Base-by-base conservation (phyloP, 2,113 vertebrate genomes). In the Maccullochella peelii region DNA sequence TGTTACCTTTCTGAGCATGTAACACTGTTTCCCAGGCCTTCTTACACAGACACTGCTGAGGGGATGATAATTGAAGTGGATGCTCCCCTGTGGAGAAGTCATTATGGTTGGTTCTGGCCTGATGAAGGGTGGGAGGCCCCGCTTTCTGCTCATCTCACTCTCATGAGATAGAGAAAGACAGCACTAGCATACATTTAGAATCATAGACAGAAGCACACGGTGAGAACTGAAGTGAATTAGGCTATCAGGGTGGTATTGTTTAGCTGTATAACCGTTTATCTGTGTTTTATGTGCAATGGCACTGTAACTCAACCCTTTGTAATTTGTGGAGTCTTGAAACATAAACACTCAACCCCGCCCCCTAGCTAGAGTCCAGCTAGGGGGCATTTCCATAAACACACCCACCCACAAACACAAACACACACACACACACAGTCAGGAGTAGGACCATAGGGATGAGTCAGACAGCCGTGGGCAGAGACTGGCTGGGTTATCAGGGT, bases 331-430 rank as follows among this genome's bases (percentile, higher is more conserved):
- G 66, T 79, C 91, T 79, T 69, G 65, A 79, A 88, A 82, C 83
- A 33, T 63, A 91, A 90, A 93, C 90, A 92, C 33, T 73, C 78
- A 79, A 47, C 74, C 88, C 77, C n/a, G n/a, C n/a, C n/a, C n/a
- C n/a, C n/a, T n/a, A n/a, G n/a, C n/a, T n/a, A n/a, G 86, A 82
- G 85, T 84, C 84, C 82, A 84, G 92, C 91, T 86, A 74, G 50
- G 88, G 89, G 90, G 85, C 86, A 86, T 91, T 90, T 90, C 87
- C 82, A 92, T 91, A 91, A 91, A 92, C 92, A 91, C 82, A 87
- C 71, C 50, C 82, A 74, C 90, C 30, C 75, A 76, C 65, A 33
- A 33, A 33, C 33, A 33, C 33, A 33, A 33, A 33, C 33, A 33
- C 33, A 77, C 62, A 79, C 6, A 77, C 8, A 76, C 33, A 79